phyloP scores from a whole-genome alignment of 1,140 invertebrate genomes.

The Penaeus chinensis region DNA sequence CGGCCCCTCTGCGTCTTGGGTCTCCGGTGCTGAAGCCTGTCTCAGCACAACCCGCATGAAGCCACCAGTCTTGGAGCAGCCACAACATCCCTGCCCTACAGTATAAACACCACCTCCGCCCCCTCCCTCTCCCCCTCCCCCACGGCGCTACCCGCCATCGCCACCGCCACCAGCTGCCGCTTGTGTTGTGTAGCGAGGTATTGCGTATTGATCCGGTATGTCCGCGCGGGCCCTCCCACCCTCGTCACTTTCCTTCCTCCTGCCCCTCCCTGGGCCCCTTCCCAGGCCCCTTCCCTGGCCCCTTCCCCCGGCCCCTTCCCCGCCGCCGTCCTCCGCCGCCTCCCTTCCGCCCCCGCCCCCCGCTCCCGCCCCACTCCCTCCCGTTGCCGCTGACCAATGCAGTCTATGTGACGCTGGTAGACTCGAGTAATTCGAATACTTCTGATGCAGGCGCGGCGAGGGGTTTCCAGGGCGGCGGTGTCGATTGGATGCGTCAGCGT shows the following conservation, averaged over 20 bases:
- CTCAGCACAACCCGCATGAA: too few species aligned
- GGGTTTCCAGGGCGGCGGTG: too few species aligned
- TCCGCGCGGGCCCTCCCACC: neutral
- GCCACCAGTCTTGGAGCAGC: too few species aligned
- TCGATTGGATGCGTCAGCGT: too few species aligned
- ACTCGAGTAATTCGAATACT: too few species aligned
- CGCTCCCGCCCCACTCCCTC: neutral
- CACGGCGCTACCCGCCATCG: neutral
- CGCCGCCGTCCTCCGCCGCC: neutral
- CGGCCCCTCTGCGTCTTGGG: too few species aligned
- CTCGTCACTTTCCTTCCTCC: neutral
- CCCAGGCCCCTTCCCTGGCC: neutral
- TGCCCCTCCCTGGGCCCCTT: neutral
- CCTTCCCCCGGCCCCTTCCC: neutral
- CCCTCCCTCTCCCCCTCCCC: neutral
- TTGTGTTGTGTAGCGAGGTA: conserved; percentile 29
- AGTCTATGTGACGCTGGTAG: too few species aligned
- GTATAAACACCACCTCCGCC: too few species aligned
- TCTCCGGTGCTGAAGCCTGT: too few species aligned
- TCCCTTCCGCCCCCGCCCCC: neutral
- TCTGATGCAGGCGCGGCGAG: too few species aligned
- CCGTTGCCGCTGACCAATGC: too few species aligned
- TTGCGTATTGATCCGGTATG: conserved; percentile 50
- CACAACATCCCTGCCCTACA: too few species aligned
- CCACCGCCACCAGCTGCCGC: neutral